Evolutionary conservation across 2,797 vertebrate species (phyloP), one percentile per base, ranked within the genome.

Genomic region (Remorina albescens): DNA sequence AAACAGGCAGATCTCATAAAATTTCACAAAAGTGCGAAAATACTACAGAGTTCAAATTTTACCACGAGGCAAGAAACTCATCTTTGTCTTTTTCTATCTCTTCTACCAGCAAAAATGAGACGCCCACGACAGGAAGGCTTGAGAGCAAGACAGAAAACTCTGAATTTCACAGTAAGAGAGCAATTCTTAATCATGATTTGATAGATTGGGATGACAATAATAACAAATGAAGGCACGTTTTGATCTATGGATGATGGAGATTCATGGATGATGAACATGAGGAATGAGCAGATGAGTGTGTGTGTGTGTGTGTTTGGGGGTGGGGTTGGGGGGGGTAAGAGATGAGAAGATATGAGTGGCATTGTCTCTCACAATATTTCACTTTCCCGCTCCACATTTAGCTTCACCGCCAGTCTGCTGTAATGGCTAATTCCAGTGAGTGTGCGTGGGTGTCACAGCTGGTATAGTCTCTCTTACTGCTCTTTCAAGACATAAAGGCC

Each of bases 401-500:
- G 66, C 74, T 81, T 54, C 49, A 85, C 36, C 36, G 2, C 57
- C 51, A 59, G 51, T 62, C 57, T 82, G 74, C 76, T 71, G 76
- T 89, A 80, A 86, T 81, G 76, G 85, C 87, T 94, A 93, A 94
- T 91, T 91, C 85, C 81, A 66, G 78, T 67, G 71, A 46, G 61
- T 77, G 76, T 81, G 54, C 75, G 61, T 75, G 51, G 65, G 65
- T 69, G 86, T 75, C 82, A 89, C 91, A 93, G 91, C 91, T 92
- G 90, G 89, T 81, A 69, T 66, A 78, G 75, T 84, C 83, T 80
- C 81, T 87, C 86, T 88, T 85, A 83, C 87, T 85, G 88, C 80
- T 89, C 84, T 89, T 90, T 92, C 83, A 88, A 86, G 81, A 90
- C 82, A 85, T 91, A 89, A 91, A 91, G 89, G 83, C 83, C 74